Evolutionary conservation across 1,140 invertebrate genomes (phyloP), one percentile per base, ranked within the genome.

Genomic region (Bombyx mandarina): DNA sequence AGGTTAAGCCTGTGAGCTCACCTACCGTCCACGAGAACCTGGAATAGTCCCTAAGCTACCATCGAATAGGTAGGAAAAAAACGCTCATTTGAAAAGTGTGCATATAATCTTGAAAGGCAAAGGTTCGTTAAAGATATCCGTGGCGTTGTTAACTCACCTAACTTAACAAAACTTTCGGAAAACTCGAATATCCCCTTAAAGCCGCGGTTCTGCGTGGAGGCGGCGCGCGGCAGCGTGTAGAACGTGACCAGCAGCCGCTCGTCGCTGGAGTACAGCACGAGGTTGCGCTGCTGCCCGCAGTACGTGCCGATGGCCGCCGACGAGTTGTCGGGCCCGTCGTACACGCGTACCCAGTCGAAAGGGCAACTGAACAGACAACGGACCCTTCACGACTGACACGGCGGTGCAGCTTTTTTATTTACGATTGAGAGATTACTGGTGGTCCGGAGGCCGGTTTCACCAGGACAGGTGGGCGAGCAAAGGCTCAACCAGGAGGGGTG

Each of bases 181-280:
- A 98, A 98, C 90, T 98, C 96, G 89, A 95, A 98, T 83, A 96
- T 96, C 71, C 95, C 97, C 88, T 96, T 96, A 90, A 98, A 98
- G 68, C 97, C 97, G 77, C 96, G 92, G 89, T 98, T 98, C 88
- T 98, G 95, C 62, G 95, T 94, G 83, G 96, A 96, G 67, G 96
- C 95, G 72, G 94, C 95, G 78, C 96, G 91, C 75, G 94, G 91
- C 63, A 98, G 90, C 60, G 96, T 97, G 77, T 92, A 93, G 90
- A 98, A 98, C 65, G 94, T 92, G 69, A 99, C 94, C 72, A 95
- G 93, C 63, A 99, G 91, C 63, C 93, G 92, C 75, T 96, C 94
- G 74, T 95, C 92, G 66, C 96, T 97, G 65, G 97, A 99, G 89
- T 97, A 99, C 52, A 98, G 90, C 67, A 98, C 95, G 77, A 98